These are phyloP conservation scores for Stenoptilia bipunctidactyla DNA, from an alignment of 2,888 invertebrate species.

Conservation along the genomic window DNA sequence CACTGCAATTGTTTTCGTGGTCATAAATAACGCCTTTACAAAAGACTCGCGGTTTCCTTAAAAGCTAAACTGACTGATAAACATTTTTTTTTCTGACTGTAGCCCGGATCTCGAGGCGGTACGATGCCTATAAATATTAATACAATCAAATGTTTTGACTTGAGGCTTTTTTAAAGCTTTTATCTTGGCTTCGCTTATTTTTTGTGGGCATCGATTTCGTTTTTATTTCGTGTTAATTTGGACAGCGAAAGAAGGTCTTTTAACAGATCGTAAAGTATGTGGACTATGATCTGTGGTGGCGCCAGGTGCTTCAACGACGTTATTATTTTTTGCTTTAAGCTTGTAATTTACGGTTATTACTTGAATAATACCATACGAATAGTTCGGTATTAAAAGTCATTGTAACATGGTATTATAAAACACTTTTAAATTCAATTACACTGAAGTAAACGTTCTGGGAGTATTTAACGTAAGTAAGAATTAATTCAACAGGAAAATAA, in stretches of 20 bases:
- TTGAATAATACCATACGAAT: too few relatives aligned
- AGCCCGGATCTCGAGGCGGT: slow-evolving; percentile 58
- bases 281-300: slow-evolving; percentile 27
- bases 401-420: too few relatives aligned
- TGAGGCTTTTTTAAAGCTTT: slow-evolving; percentile 66
- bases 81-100: slow-evolving; percentile 57
- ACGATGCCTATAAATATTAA: slow-evolving; percentile 67
- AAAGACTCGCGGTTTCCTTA: slow-evolving; percentile 69
- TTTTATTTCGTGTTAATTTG: slow-evolving; percentile 72
- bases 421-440: too few relatives aligned
- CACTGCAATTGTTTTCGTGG: slow-evolving; percentile 65
- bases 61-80: slow-evolving; percentile 69
- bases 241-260: slow-evolving; percentile 69
- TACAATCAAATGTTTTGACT: slow-evolving; percentile 73
- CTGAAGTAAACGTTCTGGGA: too few relatives aligned
- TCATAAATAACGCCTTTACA: slow-evolving; percentile 67
- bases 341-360: too few relatives aligned
- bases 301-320: slow-evolving; percentile 41
- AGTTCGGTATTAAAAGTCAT: too few relatives aligned
- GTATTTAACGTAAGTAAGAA: too few relatives aligned
- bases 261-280: slow-evolving; percentile 71
- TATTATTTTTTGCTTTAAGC: background rate
- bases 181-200: slow-evolving; percentile 61
- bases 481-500: too few relatives aligned
- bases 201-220: slow-evolving; percentile 58